These are phyloP conservation scores for Coreoperca whiteheadi DNA, from an alignment of 2,113 vertebrate species.

Conservation along the genomic window DNA sequence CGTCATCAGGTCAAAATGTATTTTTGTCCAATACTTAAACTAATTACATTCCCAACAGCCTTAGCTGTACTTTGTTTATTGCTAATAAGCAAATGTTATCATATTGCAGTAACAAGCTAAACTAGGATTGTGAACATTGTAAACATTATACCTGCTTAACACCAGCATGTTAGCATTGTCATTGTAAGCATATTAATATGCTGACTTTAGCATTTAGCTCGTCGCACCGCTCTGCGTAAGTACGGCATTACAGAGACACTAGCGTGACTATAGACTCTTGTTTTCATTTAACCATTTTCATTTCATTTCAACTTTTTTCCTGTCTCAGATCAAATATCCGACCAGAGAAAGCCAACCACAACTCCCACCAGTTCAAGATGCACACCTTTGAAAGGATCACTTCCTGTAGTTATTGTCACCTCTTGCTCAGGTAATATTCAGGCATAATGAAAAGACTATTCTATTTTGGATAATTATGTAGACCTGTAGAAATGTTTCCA, in stretches of 20 bases:
- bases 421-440: conserved; percentile 89
- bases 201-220: neutral
- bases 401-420: conserved; percentile 91
- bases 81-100: neutral
- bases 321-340: conserved; percentile 90
- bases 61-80: neutral
- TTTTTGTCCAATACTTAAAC: neutral
- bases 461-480: neutral
- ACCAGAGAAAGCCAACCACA: conserved; percentile 89
- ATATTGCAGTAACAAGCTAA: neutral
- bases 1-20: neutral
- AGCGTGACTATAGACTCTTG: neutral
- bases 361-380: conserved; percentile 94
- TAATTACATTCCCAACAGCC: neutral
- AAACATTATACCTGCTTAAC: neutral
- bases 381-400: conserved; percentile 91
- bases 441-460: too few relatives aligned
- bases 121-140: neutral
- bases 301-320: neutral
- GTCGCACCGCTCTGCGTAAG: neutral
- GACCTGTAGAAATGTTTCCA: too few relatives aligned
- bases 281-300: neutral
- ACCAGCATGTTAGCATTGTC: neutral
- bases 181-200: neutral
- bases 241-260: neutral